Conservation (phyloP, 2,888 invertebrate genomes). For the Elysia crispata region DNA sequence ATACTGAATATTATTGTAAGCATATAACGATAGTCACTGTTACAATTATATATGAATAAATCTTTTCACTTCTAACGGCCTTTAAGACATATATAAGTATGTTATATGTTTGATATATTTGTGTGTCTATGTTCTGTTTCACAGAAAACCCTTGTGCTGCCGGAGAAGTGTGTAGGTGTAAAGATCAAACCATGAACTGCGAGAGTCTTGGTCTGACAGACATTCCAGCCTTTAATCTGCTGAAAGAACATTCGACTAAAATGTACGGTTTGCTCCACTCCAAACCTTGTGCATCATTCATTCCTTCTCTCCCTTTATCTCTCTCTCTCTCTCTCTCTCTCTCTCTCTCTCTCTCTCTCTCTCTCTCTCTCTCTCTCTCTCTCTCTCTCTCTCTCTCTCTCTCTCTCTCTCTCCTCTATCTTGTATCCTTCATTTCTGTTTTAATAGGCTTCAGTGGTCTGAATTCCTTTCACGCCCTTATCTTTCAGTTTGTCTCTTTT, state of each 20-base stretch:
- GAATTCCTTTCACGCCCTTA: no score
- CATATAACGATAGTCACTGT: no score
- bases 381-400: no score
- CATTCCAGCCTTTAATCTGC: slow-evolving; percentile 65
- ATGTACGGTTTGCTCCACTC: slow-evolving; percentile 62
- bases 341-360: background rate
- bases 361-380: background rate
- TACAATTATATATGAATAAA: no score
- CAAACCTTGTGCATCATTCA: slow-evolving; percentile 14
- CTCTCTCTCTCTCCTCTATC: slow-evolving; percentile 1
- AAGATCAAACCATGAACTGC: slow-evolving; percentile 78
- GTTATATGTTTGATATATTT: background rate
- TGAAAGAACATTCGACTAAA: slow-evolving; percentile 54
- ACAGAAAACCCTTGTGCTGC: no score
- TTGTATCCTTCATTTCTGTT: no score
- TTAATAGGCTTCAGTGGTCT: no score
- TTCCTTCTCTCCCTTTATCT: no score
- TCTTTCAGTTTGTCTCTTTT: no score
- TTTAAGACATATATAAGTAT: no score
- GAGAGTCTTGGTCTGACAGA: slow-evolving; percentile 68
- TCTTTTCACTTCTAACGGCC: no score
- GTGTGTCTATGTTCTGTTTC: background rate
- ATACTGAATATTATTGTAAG: no score
- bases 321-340: background rate
- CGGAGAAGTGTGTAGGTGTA: slow-evolving; percentile 75